phyloP scores from a whole-genome alignment of 1,140 invertebrate species.

The Pseudomyrmex sp. region DNA sequence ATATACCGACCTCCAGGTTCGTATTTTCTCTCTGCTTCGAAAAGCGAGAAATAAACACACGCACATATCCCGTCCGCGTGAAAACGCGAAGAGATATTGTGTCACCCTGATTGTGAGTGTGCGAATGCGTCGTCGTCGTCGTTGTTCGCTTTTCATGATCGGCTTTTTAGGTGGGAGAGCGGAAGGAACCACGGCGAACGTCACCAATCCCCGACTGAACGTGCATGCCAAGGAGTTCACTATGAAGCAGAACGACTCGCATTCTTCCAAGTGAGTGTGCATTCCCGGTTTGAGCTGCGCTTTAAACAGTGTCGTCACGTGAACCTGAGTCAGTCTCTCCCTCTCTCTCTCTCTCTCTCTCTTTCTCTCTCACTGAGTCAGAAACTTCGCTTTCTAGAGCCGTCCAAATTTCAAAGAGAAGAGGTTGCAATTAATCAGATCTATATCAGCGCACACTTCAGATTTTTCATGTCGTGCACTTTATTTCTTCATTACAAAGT shows the following conservation, averaged over 20 bases:
- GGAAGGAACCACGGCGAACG: slow-evolving; percentile 79
- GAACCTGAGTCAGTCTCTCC: too few relatives aligned
- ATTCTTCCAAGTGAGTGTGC: slow-evolving; percentile 86
- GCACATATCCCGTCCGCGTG: background rate
- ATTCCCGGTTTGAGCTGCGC: background rate
- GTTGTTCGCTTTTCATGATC: slow-evolving; percentile 34
- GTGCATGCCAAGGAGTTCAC: slow-evolving; percentile 95
- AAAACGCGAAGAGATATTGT: background rate
- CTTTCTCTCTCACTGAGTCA: too few relatives aligned
- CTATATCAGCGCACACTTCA: too few relatives aligned
- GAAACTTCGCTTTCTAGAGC: too few relatives aligned
- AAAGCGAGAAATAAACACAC: background rate
- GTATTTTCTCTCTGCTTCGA: slow-evolving; percentile 64
- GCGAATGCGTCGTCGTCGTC: background rate
- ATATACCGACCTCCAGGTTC: slow-evolving; percentile 95
- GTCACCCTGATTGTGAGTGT: slow-evolving; percentile 1
- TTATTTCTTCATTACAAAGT: too few relatives aligned
- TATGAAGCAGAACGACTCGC: slow-evolving; percentile 89
- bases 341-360: too few relatives aligned
- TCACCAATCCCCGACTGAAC: slow-evolving; percentile 87
- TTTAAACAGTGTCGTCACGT: too few relatives aligned
- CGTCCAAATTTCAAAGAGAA: too few relatives aligned
- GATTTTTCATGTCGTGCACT: too few relatives aligned
- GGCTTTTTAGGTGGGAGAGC: slow-evolving; percentile 79
- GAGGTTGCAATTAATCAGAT: too few relatives aligned